A percentile compares a stretch with the other conserved stretches of the same genome.
Conservation (phyloP, 2,888 invertebrate species). For the Lottia scabra region DNA sequence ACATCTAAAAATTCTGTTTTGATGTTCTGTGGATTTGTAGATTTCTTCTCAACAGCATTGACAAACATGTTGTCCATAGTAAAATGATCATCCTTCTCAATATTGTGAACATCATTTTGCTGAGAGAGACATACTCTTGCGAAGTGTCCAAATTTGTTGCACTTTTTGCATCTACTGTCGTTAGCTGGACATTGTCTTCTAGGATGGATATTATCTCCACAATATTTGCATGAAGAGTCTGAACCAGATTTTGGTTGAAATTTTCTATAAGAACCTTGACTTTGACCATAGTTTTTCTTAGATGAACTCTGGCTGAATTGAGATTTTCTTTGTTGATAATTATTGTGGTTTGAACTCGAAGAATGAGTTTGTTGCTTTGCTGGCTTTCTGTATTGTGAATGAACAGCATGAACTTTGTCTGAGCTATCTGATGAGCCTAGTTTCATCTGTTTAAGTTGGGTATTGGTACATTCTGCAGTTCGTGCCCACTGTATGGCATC, state of each 20-base stretch:
- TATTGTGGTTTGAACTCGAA: too few species aligned
- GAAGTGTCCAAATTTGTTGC: not conserved
- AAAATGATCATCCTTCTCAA: not conserved
- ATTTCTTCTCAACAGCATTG: not conserved
- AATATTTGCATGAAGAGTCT: not conserved
- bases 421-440: too few species aligned
- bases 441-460: not conserved
- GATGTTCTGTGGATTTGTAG: too few species aligned
- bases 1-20: too few species aligned
- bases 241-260: too few species aligned
- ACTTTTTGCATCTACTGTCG: not conserved
- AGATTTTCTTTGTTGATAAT: too few species aligned
- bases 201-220: not conserved
- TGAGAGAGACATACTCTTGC: not conserved
- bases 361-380: too few species aligned
- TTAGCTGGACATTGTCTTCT: constrained; percentile 4
- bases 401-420: too few species aligned
- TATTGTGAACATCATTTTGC: not conserved
- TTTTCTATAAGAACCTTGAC: too few species aligned
- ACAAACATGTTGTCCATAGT: not conserved
- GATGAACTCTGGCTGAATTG: too few species aligned
- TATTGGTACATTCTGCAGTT: not conserved
- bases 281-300: too few species aligned
- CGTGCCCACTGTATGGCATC: not conserved
- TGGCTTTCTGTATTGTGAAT: too few species aligned